A percentile compares a stretch with the other conserved stretches of the same genome.
Conservation (phyloP, 2,113 vertebrate species). For the Oreamnos americanus region DNA sequence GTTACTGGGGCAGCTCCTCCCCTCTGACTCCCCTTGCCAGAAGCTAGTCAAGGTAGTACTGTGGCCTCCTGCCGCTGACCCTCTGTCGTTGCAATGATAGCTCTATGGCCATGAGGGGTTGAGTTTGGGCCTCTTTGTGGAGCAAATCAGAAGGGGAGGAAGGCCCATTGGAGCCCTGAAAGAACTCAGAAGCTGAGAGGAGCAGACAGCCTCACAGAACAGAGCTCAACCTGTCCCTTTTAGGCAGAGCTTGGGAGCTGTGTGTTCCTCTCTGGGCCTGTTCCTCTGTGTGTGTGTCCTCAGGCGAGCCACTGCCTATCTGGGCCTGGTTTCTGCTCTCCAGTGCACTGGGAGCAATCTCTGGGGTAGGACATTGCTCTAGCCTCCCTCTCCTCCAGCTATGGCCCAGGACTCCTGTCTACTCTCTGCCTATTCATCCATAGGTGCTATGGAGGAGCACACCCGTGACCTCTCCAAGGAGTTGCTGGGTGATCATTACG, state of each 20-base stretch:
- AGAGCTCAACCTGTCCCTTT: neutral
- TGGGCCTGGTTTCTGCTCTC: neutral
- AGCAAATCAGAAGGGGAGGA: neutral
- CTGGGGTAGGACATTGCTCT: neutral
- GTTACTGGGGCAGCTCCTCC: neutral
- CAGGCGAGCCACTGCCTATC: neutral
- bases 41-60: neutral
- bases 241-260: neutral
- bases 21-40: no score
- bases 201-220: neutral
- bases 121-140: neutral
- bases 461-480: neutral
- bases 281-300: neutral
- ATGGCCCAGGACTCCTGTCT: neutral
- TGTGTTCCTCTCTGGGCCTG: neutral
- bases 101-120: neutral
- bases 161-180: neutral
- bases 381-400: neutral
- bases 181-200: neutral
- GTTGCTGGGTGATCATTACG: neutral
- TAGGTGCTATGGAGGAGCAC: neutral
- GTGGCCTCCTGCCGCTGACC: neutral
- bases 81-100: neutral
- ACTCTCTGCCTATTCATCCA: neutral
- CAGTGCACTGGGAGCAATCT: neutral